Evolutionary conservation across 37 sponge, comb jelly and placozoan genomes (phyloP).

Genomic region (Ianthella basta): DNA sequence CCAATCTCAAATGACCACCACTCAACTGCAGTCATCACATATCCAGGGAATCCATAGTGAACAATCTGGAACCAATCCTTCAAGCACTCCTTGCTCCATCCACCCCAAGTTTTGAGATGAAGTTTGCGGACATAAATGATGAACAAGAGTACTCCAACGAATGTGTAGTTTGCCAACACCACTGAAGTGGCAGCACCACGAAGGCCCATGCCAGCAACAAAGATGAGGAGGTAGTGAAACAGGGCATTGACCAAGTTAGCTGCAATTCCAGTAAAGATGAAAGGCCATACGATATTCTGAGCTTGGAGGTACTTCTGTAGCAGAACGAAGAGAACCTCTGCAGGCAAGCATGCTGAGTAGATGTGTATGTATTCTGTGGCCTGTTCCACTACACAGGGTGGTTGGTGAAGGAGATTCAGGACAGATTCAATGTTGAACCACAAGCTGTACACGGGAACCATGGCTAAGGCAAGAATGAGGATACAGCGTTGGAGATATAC

Average conservation of each 20-base stretch:
- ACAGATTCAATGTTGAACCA: conserved; percentile 68
- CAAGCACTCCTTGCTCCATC: conserved; percentile 26
- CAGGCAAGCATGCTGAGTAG: not conserved
- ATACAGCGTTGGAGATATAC: not conserved
- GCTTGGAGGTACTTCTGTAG: conserved; percentile 65
- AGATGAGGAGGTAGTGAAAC: conserved; percentile 42
- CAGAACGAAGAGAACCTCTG: conserved; percentile 28
- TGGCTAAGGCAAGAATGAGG: conserved; percentile 32
- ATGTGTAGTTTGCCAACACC: not conserved
- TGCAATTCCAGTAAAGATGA: conserved; percentile 34
- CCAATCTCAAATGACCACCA: conserved; percentile 39
- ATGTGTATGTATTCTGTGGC: not conserved
- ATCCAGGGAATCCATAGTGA: not conserved
- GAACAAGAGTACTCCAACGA: conserved; percentile 23
- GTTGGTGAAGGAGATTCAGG: conserved; percentile 54
- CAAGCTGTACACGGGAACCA: conserved; percentile 27
- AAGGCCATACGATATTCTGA: conserved; percentile 63
- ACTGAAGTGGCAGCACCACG: conserved; percentile 33
- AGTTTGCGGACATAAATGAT: conserved; percentile 43
- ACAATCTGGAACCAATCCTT: conserved; percentile 21
- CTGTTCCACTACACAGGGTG: conserved; percentile 57
- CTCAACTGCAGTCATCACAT: not conserved
- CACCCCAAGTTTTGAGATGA: conserved; percentile 63
- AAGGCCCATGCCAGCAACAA: conserved; percentile 33
- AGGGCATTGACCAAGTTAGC: conserved; percentile 37